Percentiles rank a stretch among this genome's conserved stretches.
Evolutionary conservation across 2,888 invertebrate species (phyloP).

Genomic region (Spialia ferax): DNA sequence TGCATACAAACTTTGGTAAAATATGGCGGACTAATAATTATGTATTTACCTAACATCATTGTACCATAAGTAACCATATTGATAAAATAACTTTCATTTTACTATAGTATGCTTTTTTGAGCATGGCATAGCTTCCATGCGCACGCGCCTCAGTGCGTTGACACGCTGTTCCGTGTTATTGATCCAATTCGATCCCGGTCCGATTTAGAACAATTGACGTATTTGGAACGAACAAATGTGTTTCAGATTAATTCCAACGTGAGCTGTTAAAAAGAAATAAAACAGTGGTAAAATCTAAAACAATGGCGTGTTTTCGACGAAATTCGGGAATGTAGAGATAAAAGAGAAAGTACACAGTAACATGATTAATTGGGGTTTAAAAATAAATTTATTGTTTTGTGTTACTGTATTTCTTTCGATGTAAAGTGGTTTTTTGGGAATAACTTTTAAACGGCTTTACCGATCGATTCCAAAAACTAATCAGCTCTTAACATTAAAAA

Average conservation of each 20-base stretch:
- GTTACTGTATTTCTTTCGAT: too few relatives aligned
- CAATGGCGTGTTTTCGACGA: not conserved
- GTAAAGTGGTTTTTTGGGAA: too few relatives aligned
- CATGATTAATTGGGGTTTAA: not conserved
- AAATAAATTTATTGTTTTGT: not conserved
- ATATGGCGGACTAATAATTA: too few relatives aligned
- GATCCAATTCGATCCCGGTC: conserved; percentile 67
- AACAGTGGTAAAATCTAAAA: not conserved
- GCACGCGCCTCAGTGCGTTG: conserved; percentile 59
- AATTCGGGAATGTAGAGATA: not conserved
- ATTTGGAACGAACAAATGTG: conserved; percentile 46
- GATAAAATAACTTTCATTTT: too few relatives aligned
- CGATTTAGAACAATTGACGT: conserved; percentile 55
- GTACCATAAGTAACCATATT: too few relatives aligned
- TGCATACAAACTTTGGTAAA: too few relatives aligned
- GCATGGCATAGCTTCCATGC: too few relatives aligned
- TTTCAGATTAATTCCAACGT: not conserved
- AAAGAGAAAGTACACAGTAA: not conserved
- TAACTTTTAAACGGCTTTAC: too few relatives aligned
- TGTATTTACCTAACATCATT: too few relatives aligned
- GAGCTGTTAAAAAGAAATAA: not conserved
- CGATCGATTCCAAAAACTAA: too few relatives aligned
- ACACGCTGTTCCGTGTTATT: conserved; percentile 77
- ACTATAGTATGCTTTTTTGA: too few relatives aligned
- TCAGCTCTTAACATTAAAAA: too few relatives aligned